phyloP scores from a whole-genome alignment of 2,113 vertebrate genomes.

The Pseudorasbora parva region DNA sequence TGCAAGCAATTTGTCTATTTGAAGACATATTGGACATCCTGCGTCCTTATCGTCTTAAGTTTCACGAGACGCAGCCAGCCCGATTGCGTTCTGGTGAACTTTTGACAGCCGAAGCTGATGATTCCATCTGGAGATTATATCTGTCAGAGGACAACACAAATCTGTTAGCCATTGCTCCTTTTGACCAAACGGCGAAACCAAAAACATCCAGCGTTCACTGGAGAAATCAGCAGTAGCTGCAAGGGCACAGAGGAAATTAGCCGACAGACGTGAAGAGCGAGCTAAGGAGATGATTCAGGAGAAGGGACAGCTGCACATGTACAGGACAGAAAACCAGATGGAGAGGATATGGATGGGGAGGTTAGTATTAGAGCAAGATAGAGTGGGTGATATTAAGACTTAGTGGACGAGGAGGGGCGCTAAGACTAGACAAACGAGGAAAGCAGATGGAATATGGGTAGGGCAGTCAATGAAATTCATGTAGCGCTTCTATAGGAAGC shows the following conservation, averaged over 20 bases:
- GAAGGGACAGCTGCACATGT: conserved; percentile 51
- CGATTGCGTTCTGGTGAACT: not conserved
- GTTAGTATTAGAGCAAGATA: conserved; percentile 42
- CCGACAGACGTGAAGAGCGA: conserved; percentile 43
- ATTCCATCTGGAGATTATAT: conserved; percentile 52
- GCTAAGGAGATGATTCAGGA: conserved; percentile 43
- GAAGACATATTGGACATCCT: not conserved
- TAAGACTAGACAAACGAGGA: conserved; percentile 20
- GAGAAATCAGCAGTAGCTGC: conserved; percentile 49
- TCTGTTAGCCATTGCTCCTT: conserved; percentile 13
- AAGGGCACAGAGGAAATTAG: conserved; percentile 43
- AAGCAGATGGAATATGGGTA: conserved; percentile 46
- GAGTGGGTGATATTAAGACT: conserved; percentile 40
- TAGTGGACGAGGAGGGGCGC: not conserved
- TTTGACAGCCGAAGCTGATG: conserved; percentile 34
- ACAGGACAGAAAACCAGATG: conserved; percentile 45
- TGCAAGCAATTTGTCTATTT: not conserved
- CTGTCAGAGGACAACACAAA: conserved; percentile 35
- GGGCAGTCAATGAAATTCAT: conserved; percentile 3
- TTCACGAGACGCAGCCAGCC: conserved; percentile 12
- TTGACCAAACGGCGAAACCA: conserved; percentile 30
- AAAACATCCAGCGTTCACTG: conserved; percentile 33
- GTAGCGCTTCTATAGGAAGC: conserved; percentile 12
- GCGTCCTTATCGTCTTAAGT: not conserved
- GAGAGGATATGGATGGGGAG: conserved; percentile 17